A percentile compares a stretch with the other conserved stretches of the same genome.
Evolutionary conservation across 2,113 vertebrate genomes (phyloP).

Genomic region (Lathamus discolor): DNA sequence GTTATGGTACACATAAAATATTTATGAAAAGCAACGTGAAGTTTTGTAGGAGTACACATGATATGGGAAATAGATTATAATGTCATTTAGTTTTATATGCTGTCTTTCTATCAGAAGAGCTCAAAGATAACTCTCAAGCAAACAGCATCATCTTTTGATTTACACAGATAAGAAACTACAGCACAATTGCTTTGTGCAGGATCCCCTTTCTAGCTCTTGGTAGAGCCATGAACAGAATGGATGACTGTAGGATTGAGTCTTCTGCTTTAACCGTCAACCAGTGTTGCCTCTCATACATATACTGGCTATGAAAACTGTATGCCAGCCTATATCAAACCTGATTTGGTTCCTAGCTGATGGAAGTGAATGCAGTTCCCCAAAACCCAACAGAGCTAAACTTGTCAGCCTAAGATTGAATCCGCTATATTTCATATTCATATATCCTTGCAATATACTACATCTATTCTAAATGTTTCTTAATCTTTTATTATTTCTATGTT

Average conservation of each 20-base stretch:
- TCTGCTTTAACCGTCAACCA: background rate
- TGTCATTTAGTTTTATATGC: background rate
- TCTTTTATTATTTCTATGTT: background rate
- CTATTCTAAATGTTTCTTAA: background rate
- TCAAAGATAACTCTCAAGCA: background rate
- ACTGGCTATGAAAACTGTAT: background rate
- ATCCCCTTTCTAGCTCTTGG: background rate
- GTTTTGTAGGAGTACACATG: background rate
- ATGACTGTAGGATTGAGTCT: background rate
- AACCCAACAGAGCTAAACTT: background rate
- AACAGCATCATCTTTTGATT: background rate
- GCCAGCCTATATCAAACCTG: background rate
- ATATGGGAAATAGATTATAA: background rate
- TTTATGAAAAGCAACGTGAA: background rate
- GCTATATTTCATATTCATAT: background rate
- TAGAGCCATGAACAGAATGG: background rate
- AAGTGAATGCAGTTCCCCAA: background rate
- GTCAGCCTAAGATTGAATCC: background rate
- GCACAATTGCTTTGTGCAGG: background rate
- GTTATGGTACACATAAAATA: background rate
- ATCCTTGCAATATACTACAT: background rate
- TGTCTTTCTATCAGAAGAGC: background rate
- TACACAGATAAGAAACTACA: background rate
- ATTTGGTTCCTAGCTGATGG: background rate
- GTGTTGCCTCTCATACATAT: accelerated